Evolutionary conservation across 2,797 vertebrate species (phyloP), one percentile per base, ranked within the genome.

Genomic region (Poliocrania exsul): DNA sequence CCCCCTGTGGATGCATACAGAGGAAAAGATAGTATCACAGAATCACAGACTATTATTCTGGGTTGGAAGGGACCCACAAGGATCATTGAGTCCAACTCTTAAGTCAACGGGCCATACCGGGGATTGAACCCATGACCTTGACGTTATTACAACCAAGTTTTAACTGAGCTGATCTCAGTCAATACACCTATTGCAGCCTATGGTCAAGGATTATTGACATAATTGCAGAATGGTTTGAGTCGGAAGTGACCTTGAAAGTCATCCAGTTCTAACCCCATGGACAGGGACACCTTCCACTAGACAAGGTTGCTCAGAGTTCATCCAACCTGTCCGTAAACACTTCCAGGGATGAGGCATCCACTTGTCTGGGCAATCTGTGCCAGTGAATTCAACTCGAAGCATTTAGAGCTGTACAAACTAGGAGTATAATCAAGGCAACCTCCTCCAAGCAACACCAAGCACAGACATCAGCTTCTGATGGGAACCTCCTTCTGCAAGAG

Each of bases 381-480:
- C 54, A 61, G 3, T 6, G 16, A 65, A 58, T 47, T 42, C 58
- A 74, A 35, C n/a, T 38, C 49, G 0, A 20, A 64, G 38, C 17
- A 28, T 20, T 65, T 61, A 11, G 67, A 86, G 13, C 3, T 33
- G 23, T 24, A 35, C 1, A 3, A 94, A 86, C 31, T 2, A 25
- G 12, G 5, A 50, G 11, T 4, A 33, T 2, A 31, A 42, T 6
- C 16, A 31, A n/a, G 13, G 61, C 37, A n/a, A 31, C 23, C 25
- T 47, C 13, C 64, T 40, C 13, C 0, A 1, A 67, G 54, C 10
- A 17, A 20, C 0, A 15, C 17, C 8, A 6, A 53, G 65, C 33
- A 9, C 7, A 25, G n/a, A 1, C 3, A 25, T 42, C 64, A 24
- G 6, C 13, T 42, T 16, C 33, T 38, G 46, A 65, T 33, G 16